These are phyloP conservation scores for Phengaris alcon DNA, from an alignment of 2,888 invertebrate species.

Conservation along the genomic window DNA sequence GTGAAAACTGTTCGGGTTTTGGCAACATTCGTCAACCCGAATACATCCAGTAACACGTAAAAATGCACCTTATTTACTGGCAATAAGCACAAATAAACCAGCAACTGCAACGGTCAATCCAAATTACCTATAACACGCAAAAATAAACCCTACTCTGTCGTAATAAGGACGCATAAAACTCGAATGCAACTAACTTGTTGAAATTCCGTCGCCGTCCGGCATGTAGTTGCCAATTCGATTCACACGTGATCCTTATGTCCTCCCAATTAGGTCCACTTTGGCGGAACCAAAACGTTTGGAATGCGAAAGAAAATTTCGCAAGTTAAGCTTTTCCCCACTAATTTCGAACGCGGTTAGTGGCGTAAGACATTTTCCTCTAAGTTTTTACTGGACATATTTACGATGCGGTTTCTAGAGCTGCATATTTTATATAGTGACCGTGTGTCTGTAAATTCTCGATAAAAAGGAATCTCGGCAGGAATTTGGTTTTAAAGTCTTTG, in stretches of 20 bases:
- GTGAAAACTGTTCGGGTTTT: conserved; percentile 74
- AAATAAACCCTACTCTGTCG: conserved; percentile 15
- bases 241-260: conserved; percentile 49
- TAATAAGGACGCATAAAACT: conserved; percentile 46
- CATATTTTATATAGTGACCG: conserved; percentile 42
- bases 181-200: conserved; percentile 74
- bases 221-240: conserved; percentile 56
- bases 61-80: conserved; percentile 51
- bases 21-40: conserved; percentile 73
- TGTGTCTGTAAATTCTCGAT: conserved; percentile 35
- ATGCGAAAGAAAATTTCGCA: conserved; percentile 60
- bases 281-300: conserved; percentile 38
- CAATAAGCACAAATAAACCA: neutral
- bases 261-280: conserved; percentile 52
- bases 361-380: conserved; percentile 58
- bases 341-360: conserved; percentile 69
- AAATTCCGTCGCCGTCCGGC: conserved; percentile 73
- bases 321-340: conserved; percentile 72
- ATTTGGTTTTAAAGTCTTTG: neutral
- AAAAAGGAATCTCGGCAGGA: neutral
- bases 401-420: conserved; percentile 42
- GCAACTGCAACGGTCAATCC: neutral
- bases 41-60: conserved; percentile 43
- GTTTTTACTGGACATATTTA: conserved; percentile 42
- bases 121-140: neutral